These are phyloP conservation scores for Julus scanicus DNA, from an alignment of 2,888 invertebrate genomes.

Conservation along the genomic window DNA sequence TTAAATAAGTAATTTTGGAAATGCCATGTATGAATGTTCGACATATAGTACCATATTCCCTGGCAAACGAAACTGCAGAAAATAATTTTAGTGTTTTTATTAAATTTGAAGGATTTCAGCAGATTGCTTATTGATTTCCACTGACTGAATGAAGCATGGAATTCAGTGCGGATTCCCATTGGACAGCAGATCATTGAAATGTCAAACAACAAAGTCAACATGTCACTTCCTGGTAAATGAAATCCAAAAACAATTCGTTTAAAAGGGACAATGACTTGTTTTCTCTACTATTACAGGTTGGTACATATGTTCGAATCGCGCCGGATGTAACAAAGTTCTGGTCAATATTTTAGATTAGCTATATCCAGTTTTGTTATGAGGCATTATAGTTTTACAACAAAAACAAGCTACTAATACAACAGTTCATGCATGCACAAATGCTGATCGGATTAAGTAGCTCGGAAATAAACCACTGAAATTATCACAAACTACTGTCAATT, in stretches of 20 bases:
- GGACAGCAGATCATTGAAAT: neutral
- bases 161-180: neutral
- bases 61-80: neutral
- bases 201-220: constrained; percentile 16
- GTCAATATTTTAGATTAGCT: no score
- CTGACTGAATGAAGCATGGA: neutral
- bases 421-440: neutral
- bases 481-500: neutral
- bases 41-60: neutral
- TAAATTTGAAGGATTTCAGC: neutral
- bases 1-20: no score
- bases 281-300: neutral
- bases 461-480: neutral
- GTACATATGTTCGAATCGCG: neutral
- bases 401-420: neutral
- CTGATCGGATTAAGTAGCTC: neutral
- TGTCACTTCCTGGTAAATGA: neutral
- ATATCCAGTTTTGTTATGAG: no score
- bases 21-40: no score
- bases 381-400: neutral
- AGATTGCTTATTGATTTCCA: neutral
- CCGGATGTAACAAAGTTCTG: no score
- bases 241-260: neutral
- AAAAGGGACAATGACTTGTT: neutral
- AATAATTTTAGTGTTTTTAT: neutral